phyloP scores from a whole-genome alignment of 37 sponge, comb jelly and placozoan genomes.

The Cliona cf. orientalis region DNA sequence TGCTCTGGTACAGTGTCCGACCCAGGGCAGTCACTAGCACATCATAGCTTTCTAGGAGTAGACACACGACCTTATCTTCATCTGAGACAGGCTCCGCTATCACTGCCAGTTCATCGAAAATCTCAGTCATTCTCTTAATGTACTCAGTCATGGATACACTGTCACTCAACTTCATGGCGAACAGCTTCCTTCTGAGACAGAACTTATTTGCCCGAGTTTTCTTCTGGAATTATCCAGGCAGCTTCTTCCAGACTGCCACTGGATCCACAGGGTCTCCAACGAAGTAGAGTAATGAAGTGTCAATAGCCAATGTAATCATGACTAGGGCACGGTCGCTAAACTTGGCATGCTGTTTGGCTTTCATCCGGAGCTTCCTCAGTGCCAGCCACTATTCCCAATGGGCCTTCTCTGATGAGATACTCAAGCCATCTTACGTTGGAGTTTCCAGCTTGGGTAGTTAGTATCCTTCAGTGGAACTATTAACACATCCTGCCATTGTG shows the following conservation, averaged over 20 bases:
- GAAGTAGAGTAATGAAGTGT: constrained; percentile 15
- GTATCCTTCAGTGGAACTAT: too few species aligned
- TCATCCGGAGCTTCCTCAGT: background rate
- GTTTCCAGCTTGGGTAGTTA: too few species aligned
- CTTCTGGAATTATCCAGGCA: constrained; percentile 3
- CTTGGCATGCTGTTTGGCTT: background rate
- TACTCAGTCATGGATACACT: constrained; percentile 3
- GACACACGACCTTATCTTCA: constrained; percentile 31
- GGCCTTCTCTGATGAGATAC: constrained; percentile 3
- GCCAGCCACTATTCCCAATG: background rate
- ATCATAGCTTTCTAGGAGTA: constrained; percentile 33
- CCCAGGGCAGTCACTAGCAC: constrained; percentile 45
- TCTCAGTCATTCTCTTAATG: constrained; percentile 1
- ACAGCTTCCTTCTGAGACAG: background rate
- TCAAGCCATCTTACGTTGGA: constrained; percentile 17
- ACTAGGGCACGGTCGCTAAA: constrained; percentile 25
- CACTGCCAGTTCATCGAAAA: constrained; percentile 15
- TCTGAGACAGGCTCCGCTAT: constrained; percentile 30
- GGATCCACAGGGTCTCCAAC: constrained; percentile 24
- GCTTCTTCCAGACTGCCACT: constrained; percentile 7
- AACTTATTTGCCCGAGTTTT: constrained; percentile 25
- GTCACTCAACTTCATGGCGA: constrained; percentile 9
- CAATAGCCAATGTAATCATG: constrained; percentile 7
- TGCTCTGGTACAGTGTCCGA: background rate
- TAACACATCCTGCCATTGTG: too few species aligned